phyloP scores from a whole-genome alignment of 2,888 invertebrate species.

The Villa cingulata region DNA sequence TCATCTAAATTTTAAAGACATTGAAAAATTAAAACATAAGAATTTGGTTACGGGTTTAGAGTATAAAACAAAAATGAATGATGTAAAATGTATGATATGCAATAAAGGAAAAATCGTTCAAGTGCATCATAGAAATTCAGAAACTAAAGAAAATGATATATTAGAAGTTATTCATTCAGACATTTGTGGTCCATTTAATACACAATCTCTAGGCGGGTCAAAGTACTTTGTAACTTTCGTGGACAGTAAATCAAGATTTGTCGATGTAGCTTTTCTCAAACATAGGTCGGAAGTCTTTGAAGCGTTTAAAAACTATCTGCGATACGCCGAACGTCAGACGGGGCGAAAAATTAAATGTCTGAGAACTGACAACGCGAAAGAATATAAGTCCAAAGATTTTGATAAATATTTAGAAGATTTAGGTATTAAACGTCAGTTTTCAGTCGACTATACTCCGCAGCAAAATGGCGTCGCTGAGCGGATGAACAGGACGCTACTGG shows the following conservation, averaged over 20 bases:
- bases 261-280: slow-evolving; percentile 10
- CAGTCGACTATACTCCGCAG: neutral
- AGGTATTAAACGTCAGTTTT: slow-evolving; percentile 7
- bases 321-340: slow-evolving; percentile 12
- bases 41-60: no score
- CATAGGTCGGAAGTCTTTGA: slow-evolving; percentile 8
- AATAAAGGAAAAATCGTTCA: slow-evolving; percentile 7
- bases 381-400: slow-evolving; percentile 4
- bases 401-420: neutral
- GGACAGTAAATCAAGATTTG: no score
- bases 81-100: slow-evolving; percentile 1
- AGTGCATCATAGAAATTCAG: neutral
- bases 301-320: slow-evolving; percentile 10
- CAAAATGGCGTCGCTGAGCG: slow-evolving; percentile 4
- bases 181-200: slow-evolving; percentile 7
- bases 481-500: no score
- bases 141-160: neutral
- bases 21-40: no score
- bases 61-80: neutral
- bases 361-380: slow-evolving; percentile 8
- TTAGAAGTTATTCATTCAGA: slow-evolving; percentile 9
- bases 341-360: slow-evolving; percentile 4
- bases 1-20: no score
- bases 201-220: slow-evolving; percentile 23
- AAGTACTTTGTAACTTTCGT: no score